These are phyloP conservation scores for Ctenoplectra terminalis DNA, from an alignment of 1,140 invertebrate genomes.

Conservation along the genomic window DNA sequence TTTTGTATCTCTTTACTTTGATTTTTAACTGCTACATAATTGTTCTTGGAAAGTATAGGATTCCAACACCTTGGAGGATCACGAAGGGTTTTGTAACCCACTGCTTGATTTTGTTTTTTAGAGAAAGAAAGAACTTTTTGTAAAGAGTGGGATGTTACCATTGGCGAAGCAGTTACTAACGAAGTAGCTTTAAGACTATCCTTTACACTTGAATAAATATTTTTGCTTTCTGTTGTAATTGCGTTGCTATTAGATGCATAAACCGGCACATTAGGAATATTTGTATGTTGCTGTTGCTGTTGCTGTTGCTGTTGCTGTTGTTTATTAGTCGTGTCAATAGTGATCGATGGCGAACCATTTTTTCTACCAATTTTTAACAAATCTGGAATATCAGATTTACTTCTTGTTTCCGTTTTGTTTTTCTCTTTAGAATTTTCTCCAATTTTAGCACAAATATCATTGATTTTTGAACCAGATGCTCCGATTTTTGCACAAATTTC, in stretches of 20 bases:
- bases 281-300: conserved; percentile 73
- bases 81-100: conserved; percentile 84
- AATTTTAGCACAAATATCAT: conserved; percentile 81
- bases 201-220: conserved; percentile 30
- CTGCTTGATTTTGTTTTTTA: conserved; percentile 76
- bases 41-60: conserved; percentile 83
- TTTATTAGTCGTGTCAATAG: conserved; percentile 32
- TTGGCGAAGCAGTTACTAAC: conserved; percentile 36
- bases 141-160: conserved; percentile 43
- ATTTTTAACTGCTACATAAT: conserved; percentile 81
- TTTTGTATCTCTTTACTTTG: conserved; percentile 61
- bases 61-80: conserved; percentile 85
- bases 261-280: conserved; percentile 79
- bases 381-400: conserved; percentile 78
- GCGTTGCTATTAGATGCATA: conserved; percentile 73
- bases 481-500: conserved; percentile 78
- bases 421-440: conserved; percentile 81
- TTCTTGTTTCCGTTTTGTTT: conserved; percentile 73
- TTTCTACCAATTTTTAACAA: conserved; percentile 80
- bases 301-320: conserved; percentile 76
- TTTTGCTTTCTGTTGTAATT: conserved; percentile 47
- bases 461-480: conserved; percentile 78
- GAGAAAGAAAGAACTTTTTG: conserved; percentile 59
- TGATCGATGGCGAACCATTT: conserved; percentile 5
- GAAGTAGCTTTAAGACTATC: conserved; percentile 21